A percentile compares a stretch with the other conserved stretches of the same genome.
These are phyloP conservation scores for Lepidostoma basale DNA, from an alignment of 1,140 invertebrate species.

Conservation along the genomic window DNA sequence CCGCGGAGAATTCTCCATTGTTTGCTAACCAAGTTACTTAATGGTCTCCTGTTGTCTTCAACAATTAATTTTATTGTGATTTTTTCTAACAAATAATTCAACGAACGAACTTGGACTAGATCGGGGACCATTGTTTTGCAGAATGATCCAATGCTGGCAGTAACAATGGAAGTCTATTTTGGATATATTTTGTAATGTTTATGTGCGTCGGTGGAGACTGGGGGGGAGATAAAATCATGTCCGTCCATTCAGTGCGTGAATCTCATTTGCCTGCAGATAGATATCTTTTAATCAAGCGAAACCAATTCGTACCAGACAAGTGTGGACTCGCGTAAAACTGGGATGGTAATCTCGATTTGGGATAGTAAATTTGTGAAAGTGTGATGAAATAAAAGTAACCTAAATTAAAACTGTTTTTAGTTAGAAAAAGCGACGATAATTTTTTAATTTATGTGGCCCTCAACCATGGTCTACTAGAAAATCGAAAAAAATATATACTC, in stretches of 20 bases:
- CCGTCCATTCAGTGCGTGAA: neutral
- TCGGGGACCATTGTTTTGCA: neutral
- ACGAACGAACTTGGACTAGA: neutral
- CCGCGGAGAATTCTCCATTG: neutral
- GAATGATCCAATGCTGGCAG: neutral
- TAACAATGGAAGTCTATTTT: neutral
- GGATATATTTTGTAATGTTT: neutral
- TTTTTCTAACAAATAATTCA: neutral
- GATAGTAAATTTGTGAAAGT: no score
- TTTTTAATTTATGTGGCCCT: no score
- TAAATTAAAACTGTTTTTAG: no score
- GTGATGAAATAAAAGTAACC: no score
- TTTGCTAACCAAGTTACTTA: neutral
- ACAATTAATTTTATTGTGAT: neutral
- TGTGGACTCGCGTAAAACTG: no score
- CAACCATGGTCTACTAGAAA: no score
- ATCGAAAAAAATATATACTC: no score
- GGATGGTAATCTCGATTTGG: no score
- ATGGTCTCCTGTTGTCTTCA: neutral
- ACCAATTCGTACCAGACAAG: no score
- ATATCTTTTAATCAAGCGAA: neutral
- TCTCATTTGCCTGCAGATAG: neutral
- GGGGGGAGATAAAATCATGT: no score
- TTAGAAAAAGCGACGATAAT: no score
- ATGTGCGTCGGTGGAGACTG: neutral